Percentiles rank a stretch among this genome's conserved stretches.
These are phyloP conservation scores for Chloropsis hardwickii DNA, from an alignment of 2,113 vertebrate species.

Conservation along the genomic window DNA sequence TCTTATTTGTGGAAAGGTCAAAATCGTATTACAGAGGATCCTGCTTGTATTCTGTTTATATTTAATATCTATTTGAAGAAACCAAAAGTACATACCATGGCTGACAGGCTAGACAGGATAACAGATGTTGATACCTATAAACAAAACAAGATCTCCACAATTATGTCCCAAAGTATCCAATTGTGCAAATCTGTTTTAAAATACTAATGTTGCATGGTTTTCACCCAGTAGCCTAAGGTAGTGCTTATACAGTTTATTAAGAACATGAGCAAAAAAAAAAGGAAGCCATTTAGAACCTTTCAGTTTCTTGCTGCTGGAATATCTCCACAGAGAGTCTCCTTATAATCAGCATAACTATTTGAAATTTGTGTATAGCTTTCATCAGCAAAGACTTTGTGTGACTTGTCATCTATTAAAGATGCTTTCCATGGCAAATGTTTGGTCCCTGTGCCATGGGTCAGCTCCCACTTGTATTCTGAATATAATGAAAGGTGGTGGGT, in stretches of 20 bases:
- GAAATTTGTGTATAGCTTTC: not conserved
- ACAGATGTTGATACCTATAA: not conserved
- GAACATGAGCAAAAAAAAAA: not conserved
- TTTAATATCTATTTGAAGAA: not conserved
- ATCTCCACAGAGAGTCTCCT: not conserved
- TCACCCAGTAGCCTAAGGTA: not conserved
- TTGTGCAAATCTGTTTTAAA: not conserved
- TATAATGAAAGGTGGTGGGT: not conserved
- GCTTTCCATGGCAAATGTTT: not conserved
- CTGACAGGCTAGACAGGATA: not conserved
- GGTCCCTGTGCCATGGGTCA: not conserved
- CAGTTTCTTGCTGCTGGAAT: not conserved
- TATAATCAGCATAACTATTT: not conserved
- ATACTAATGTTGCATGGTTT: not conserved
- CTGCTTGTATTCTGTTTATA: not conserved
- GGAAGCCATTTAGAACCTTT: not conserved
- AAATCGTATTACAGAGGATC: not conserved
- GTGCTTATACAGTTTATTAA: not conserved
- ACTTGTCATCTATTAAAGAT: not conserved
- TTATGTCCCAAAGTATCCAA: not conserved
- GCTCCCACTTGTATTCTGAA: not conserved
- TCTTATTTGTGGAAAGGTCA: not conserved
- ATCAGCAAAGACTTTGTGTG: not conserved
- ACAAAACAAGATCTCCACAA: not conserved
- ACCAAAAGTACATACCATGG: not conserved